Evolutionary conservation across 1,140 invertebrate species (phyloP).

Genomic region (Hylaeus volcanicus): DNA sequence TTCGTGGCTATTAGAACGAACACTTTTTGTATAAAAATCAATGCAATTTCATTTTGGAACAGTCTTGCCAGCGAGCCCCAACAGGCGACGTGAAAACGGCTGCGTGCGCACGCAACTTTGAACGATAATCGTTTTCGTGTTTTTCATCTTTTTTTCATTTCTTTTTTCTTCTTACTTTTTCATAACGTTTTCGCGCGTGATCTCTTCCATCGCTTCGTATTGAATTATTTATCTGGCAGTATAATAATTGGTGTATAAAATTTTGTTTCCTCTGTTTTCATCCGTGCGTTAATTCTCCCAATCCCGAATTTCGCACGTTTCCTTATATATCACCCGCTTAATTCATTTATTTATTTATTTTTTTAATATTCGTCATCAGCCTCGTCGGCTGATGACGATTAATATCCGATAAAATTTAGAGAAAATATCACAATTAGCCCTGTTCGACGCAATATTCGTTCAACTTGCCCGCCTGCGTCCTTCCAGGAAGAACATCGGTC

Average conservation of each 20-base stretch:
- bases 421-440: constrained; percentile 78
- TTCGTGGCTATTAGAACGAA: too few species aligned
- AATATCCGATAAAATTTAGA: constrained; percentile 72
- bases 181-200: background rate
- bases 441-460: constrained; percentile 56
- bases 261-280: constrained; percentile 54
- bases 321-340: background rate
- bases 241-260: constrained; percentile 73
- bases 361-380: background rate
- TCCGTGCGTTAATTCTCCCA: background rate
- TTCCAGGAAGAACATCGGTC: constrained; percentile 49
- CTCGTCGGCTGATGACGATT: constrained; percentile 60
- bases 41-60: too few species aligned
- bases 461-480: constrained; percentile 49
- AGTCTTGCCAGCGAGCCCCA: too few species aligned
- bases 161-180: background rate
- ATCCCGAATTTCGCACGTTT: background rate
- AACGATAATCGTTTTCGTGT: constrained; percentile 23
- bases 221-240: constrained; percentile 69
- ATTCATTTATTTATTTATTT: constrained; percentile 16
- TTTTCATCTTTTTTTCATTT: background rate
- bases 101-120: constrained; percentile 21
- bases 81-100: constrained; percentile 41
- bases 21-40: too few species aligned
- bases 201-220: constrained; percentile 30